Evolutionary conservation across 2,888 invertebrate genomes (phyloP), one percentile per base, ranked within the genome.

Genomic region (Drosophila borealis): DNA sequence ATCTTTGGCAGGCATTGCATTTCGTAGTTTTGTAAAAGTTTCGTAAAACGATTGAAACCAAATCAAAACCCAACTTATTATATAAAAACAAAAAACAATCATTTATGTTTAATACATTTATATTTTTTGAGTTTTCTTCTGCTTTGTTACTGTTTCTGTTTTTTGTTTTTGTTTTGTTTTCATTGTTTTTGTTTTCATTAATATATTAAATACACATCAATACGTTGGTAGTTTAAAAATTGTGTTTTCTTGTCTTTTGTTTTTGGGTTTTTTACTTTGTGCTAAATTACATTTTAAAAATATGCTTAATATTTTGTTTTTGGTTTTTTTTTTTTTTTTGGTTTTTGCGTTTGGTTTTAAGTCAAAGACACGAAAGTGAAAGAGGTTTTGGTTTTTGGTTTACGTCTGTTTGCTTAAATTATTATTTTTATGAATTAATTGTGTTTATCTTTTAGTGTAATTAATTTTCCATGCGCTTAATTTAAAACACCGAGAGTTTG

Each of bases 301-400:
- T 88, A 82, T 87, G 82, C 70, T 87, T 84, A 85, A 78, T 80
- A 70, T 59, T 64, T 76, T 70, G 49, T n/a, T 65, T 53, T 68
- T 53, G 54, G 33, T 51, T 73, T 62, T 56, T 50, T 65, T 69
- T 41, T 54, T 73, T 67, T 53, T 55, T 66, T 68, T 80, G 63
- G 62, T 75, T 78, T 80, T 81, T 71, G 62, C 60, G 69, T 80
- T 87, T 77, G 77, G 71, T 82, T 81, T 90, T 89, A 83, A 91
- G 90, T 91, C 91, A 91, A 92, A 91, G 91, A 92, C 91, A 92
- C 91, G 91, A 91, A 92, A 92, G 91, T 92, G 91, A 92, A 92
- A 91, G 91, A 91, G 91, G 91, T 91, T 90, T 87, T 85, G 80
- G 80, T 81, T 84, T 87, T 87, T 79, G 80, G 82, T 82, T 85